Evolutionary conservation across 2,113 vertebrate genomes (phyloP), one percentile per base, ranked within the genome.

Genomic region (Lycaon pictus): DNA sequence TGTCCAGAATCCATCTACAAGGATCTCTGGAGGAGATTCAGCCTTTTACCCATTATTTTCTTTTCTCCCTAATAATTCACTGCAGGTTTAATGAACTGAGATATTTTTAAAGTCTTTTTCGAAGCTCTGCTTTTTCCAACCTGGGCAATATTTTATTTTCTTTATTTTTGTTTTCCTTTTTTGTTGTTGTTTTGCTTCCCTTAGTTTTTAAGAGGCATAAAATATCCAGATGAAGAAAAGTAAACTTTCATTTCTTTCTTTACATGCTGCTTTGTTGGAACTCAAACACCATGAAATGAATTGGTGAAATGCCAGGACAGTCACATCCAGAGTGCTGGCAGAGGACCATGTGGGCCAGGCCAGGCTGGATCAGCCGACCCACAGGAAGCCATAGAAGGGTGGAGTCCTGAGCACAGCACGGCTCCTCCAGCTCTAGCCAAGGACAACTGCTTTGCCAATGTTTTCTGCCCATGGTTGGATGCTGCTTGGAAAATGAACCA

Each of bases 231-330:
- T 29, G 62, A 96, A 87, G 43, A 29, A 67, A 65, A 84, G 80
- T 29, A 88, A 83, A 63, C n/a, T 83, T 96, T 87, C 60, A 37
- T 67, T 93, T 90, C 72, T 94, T 95, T 87, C 58, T 55, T 87
- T 87, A n/a, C 63, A 69, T 58, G 53, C 53, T 91, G 55, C 88
- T 93, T 95, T 92, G 72, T 67, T 20, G 51, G 81, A 95, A 67
- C 7, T 22, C 76, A 93, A 60, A n/a, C 37, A 91, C 93, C 95
- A 60, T 83, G 91, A 98, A 96, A 96, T 85, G 88, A 97, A 35
- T 9, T 91, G 77, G 91, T 48, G 74, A 86, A 86, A 58, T 60
- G 69, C 90, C 90, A 91, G 58, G 37, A 0, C 1, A 6, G 19
- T 85, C 65, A 76, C n/a, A 56, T 29, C 51, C 65, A 16, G 32